Base-by-base conservation (phyloP, 2,113 vertebrate genomes). In the Dipodomys merriami region DNA sequence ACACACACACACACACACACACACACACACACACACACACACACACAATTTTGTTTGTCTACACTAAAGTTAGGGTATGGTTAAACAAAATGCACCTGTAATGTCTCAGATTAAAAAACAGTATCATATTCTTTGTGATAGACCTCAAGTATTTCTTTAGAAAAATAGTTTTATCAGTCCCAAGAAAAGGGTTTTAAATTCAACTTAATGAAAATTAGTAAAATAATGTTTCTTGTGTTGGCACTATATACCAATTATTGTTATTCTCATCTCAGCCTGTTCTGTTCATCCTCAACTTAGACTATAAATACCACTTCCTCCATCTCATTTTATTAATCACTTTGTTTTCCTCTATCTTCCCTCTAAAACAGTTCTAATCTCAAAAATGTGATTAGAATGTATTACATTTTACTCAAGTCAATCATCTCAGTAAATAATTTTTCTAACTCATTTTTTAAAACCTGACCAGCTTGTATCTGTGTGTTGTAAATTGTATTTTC, bases 301-400 rank as follows among this genome's bases (percentile, higher is more conserved):
- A 65, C 35, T 49, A 16, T 44, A 86, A 86, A 68, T 16, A 9
- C 35, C 57, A 29, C 67, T 71, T 85, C 19, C 69, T 60, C 78
- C 13, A 64, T 64, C 33, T 92, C 19, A 74, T 27, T 91, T 78
- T 88, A 23, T 85, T 39, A 57, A 4, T 88, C 30, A 35, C 72
- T 57, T 79, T 91, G 16, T 88, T 91, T 89, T 82, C 60, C 65
- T 92, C 79, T 78, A 16, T 76, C 74, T 91, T 96, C 88, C 80
- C 80, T 77, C 16, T 64, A 22, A 93, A 68, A 86, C 22, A 64
- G 16, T 65, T 79, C 44, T 53, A 69, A 69, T 88, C 19, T 90
- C 23, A 71, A 30, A 44, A 15, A 53, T 10, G 11, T 90, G 53
- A 20, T 91, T 12, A 57, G 33, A 93, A 81, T 89, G 30, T 65